Evolutionary conservation across 2,797 vertebrate genomes (phyloP).

Genomic region (Taenioides sp.): DNA sequence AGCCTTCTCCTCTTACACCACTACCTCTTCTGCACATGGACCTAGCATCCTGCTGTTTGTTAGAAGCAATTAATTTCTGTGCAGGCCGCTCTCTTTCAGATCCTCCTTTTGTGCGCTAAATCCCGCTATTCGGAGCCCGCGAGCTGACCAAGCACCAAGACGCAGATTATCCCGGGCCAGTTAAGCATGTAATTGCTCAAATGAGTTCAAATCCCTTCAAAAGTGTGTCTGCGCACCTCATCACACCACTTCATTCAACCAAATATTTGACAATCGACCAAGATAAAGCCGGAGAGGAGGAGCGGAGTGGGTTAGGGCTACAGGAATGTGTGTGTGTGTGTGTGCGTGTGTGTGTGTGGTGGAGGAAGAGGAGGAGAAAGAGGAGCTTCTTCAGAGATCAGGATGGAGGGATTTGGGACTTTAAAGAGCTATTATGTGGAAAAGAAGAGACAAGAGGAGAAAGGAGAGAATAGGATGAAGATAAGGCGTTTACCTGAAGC

Average conservation of each 20-base stretch:
- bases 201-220: conserved; percentile 99
- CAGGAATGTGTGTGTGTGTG: conserved; percentile 80
- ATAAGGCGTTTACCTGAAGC: neutral
- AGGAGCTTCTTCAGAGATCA: conserved; percentile 6
- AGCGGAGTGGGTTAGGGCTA: conserved; percentile 17
- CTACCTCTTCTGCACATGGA: conserved; percentile 92
- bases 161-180: conserved; percentile 99
- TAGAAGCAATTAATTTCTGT: conserved; percentile 99
- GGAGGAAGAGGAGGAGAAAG: conserved; percentile 60
- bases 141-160: conserved; percentile 63
- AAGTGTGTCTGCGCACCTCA: conserved; percentile 99
- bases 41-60: conserved; percentile 98
- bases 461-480: no score
- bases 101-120: conserved; percentile 97
- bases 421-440: conserved; percentile 7
- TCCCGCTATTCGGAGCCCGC: conserved; percentile 88
- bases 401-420: conserved; percentile 15
- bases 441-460: neutral
- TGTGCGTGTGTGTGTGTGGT: conserved; percentile 10
- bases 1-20: conserved; percentile 17
- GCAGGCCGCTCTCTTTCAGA: conserved; percentile 97
- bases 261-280: conserved; percentile 99
- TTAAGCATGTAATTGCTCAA: conserved; percentile 99
- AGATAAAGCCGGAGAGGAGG: conserved; percentile 91
- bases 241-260: conserved; percentile 99